Percentiles rank a stretch among this genome's conserved stretches.
Conservation (phyloP, 2,113 vertebrate species). For the Isichthys henryi region DNA sequence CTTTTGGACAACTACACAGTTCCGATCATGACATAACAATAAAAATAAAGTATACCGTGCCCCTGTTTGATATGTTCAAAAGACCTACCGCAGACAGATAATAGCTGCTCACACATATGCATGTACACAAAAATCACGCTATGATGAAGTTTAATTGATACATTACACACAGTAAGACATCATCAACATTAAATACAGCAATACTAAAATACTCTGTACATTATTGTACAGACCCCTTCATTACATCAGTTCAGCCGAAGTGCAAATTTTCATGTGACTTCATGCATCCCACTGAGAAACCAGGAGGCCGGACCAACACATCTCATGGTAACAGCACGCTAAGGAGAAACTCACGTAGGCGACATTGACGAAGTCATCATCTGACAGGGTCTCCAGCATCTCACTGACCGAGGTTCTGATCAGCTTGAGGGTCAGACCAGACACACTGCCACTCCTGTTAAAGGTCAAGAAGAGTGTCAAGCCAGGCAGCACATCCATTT, state of each 20-base stretch:
- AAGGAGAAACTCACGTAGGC: neutral
- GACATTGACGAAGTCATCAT: neutral
- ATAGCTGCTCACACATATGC: too few species aligned
- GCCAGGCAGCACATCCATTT: neutral
- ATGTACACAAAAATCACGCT: too few species aligned
- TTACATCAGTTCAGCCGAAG: neutral
- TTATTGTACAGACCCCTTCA: too few species aligned
- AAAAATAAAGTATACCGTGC: too few species aligned
- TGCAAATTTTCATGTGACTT: neutral
- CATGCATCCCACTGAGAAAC: neutral
- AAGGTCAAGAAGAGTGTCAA: neutral
- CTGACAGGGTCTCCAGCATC: neutral
- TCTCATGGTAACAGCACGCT: neutral
- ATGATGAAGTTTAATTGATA: too few species aligned
- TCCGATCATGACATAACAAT: too few species aligned
- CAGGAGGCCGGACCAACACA: neutral
- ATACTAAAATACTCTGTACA: too few species aligned
- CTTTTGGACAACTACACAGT: too few species aligned
- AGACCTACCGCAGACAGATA: too few species aligned
- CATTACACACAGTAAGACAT: too few species aligned
- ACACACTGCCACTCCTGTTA: neutral
- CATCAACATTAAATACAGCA: too few species aligned
- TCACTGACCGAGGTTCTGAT: neutral
- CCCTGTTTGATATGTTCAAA: too few species aligned
- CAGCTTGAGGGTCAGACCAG: neutral